A percentile compares a stretch with the other conserved stretches of the same genome.
phyloP scores from a whole-genome alignment of 2,888 invertebrate genomes.

The Smittia aterrima region DNA sequence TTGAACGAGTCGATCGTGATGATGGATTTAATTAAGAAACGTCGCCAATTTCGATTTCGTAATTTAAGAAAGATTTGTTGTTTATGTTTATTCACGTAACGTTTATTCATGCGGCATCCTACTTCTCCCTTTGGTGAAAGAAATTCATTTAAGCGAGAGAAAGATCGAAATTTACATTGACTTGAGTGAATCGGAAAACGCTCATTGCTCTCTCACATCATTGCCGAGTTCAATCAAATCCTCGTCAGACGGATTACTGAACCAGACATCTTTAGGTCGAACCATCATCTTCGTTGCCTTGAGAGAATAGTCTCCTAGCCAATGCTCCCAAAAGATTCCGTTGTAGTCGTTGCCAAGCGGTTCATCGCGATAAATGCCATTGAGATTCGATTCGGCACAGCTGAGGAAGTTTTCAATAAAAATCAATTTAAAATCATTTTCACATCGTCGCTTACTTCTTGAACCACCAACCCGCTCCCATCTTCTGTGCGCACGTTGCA shows the following conservation, averaged over 20 bases:
- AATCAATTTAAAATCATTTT: constrained; percentile 15
- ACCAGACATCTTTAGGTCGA: constrained; percentile 46
- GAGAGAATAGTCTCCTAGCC: constrained; percentile 59
- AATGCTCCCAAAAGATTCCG: constrained; percentile 61
- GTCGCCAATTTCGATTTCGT: too few relatives aligned
- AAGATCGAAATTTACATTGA: neutral
- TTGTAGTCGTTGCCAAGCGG: constrained; percentile 52
- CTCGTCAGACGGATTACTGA: constrained; percentile 28
- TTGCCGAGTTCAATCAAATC: constrained; percentile 13
- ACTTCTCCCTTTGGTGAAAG: neutral
- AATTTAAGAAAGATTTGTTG: too few relatives aligned
- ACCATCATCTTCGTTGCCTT: constrained; percentile 56
- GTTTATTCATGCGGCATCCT: too few relatives aligned
- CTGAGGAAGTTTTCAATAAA: constrained; percentile 46
- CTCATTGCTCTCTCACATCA: neutral
- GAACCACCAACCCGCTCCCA: constrained; percentile 56
- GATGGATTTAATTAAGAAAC: neutral
- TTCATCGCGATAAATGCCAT: constrained; percentile 56
- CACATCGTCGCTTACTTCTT: constrained; percentile 52
- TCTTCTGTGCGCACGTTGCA: neutral
- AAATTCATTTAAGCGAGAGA: constrained; percentile 7
- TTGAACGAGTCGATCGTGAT: neutral
- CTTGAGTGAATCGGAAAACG: neutral
- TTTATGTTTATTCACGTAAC: too few relatives aligned
- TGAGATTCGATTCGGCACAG: constrained; percentile 60